phyloP scores from a whole-genome alignment of 1,140 invertebrate species.

The Drosophila funebris region DNA sequence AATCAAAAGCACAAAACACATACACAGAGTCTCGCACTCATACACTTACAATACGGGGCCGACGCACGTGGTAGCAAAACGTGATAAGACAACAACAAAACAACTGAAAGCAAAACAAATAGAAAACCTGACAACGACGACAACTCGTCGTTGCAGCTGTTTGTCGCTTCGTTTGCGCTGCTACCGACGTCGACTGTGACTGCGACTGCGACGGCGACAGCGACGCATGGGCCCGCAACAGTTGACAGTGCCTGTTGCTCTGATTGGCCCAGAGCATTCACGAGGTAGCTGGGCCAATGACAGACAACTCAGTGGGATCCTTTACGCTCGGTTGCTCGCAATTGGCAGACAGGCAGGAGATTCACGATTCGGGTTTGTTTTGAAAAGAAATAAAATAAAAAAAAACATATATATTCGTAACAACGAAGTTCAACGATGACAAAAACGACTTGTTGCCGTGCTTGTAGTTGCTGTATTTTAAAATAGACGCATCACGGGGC shows the following conservation, averaged over 20 bases:
- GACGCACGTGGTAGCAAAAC: slow-evolving; percentile 81
- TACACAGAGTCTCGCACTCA: slow-evolving; percentile 13
- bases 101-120: slow-evolving; percentile 80
- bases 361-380: not conserved
- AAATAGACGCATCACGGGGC: slow-evolving; percentile 54
- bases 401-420: no score
- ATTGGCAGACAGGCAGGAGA: slow-evolving; percentile 46
- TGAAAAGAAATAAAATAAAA: not conserved
- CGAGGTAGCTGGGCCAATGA: slow-evolving; percentile 48
- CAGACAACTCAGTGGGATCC: slow-evolving; percentile 37
- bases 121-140: slow-evolving; percentile 68
- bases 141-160: slow-evolving; percentile 28
- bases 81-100: slow-evolving; percentile 77
- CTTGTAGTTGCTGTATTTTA: slow-evolving; percentile 13
- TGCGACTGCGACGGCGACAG: slow-evolving; percentile 6
- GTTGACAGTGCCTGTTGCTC: slow-evolving; percentile 54
- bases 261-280: slow-evolving; percentile 50
- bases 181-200: not conserved
- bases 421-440: not conserved
- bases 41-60: slow-evolving; percentile 32
- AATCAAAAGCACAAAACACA: slow-evolving; percentile 21
- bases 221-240: slow-evolving; percentile 34
- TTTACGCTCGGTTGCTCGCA: slow-evolving; percentile 35
- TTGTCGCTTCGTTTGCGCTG: slow-evolving; percentile 23
- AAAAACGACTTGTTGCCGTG: slow-evolving; percentile 61